These are phyloP conservation scores for Ylistrum balloti DNA, from an alignment of 1,140 invertebrate genomes.

Conservation along the genomic window DNA sequence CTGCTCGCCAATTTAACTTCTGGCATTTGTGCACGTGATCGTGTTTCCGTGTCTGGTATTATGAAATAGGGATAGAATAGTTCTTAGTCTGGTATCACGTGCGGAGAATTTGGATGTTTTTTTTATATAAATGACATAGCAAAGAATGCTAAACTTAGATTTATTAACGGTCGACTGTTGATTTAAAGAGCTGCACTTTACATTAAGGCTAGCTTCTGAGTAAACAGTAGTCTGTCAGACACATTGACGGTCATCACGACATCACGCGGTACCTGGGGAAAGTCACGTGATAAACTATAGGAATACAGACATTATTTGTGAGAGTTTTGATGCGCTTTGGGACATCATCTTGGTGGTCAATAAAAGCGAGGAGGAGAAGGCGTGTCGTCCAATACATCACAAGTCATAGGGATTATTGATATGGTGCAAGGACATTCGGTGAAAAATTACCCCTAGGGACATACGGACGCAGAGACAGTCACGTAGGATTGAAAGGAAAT, in stretches of 20 bases:
- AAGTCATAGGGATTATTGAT: background rate
- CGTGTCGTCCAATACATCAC: background rate
- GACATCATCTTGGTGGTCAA: background rate
- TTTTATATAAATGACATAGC: background rate
- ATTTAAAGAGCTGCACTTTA: background rate
- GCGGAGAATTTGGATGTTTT: background rate
- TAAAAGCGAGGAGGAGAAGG: background rate
- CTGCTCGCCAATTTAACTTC: too few species aligned
- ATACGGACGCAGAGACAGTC: background rate
- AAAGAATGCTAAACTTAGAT: background rate
- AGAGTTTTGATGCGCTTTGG: background rate
- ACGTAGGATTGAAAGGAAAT: background rate
- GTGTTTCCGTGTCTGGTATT: too few species aligned
- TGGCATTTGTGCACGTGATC: too few species aligned
- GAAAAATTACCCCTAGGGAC: background rate
- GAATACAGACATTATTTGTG: background rate
- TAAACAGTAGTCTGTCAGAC: background rate
- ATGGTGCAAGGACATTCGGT: background rate
- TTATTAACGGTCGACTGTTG: background rate
- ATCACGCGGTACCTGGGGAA: constrained; percentile 8
- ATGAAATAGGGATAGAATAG: too few species aligned
- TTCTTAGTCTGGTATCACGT: background rate
- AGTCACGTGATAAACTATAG: background rate
- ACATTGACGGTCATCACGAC: background rate
- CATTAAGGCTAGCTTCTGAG: background rate